These are phyloP conservation scores for Tragelaphus scriptus DNA, from an alignment of 2,113 vertebrate genomes.

Conservation along the genomic window DNA sequence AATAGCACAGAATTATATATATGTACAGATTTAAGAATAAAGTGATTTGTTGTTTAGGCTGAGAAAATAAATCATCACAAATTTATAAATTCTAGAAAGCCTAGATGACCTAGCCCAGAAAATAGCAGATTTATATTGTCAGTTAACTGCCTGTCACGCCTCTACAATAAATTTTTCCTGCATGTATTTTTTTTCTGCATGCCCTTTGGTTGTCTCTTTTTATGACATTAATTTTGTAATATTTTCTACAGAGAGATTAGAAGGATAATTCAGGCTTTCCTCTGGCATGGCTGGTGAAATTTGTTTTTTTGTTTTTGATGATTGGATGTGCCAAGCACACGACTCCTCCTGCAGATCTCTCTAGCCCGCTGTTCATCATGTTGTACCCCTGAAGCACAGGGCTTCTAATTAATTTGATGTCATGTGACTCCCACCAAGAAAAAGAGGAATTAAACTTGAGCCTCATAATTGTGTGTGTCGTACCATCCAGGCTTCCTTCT, in stretches of 20 bases:
- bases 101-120: not conserved
- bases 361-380: not conserved
- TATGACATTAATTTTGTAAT: slow-evolving; percentile 28
- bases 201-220: not conserved
- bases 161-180: not conserved
- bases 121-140: not conserved
- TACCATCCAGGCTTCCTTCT: accelerated
- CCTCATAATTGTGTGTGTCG: not conserved
- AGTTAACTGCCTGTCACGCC: not conserved
- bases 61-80: not conserved
- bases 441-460: not conserved
- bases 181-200: not conserved
- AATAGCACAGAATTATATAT: not conserved
- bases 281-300: not conserved
- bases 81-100: not conserved
- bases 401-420: not conserved
- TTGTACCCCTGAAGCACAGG: too few relatives aligned
- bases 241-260: slow-evolving; percentile 34
- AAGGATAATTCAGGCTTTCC: slow-evolving; percentile 23
- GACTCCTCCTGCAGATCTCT: not conserved
- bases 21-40: not conserved
- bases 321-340: not conserved
- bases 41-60: not conserved
- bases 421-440: not conserved
- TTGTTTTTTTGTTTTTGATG: slow-evolving; percentile 27